Evolutionary conservation across 2,888 invertebrate species (phyloP).

Genomic region (Stenichneumon culpator): DNA sequence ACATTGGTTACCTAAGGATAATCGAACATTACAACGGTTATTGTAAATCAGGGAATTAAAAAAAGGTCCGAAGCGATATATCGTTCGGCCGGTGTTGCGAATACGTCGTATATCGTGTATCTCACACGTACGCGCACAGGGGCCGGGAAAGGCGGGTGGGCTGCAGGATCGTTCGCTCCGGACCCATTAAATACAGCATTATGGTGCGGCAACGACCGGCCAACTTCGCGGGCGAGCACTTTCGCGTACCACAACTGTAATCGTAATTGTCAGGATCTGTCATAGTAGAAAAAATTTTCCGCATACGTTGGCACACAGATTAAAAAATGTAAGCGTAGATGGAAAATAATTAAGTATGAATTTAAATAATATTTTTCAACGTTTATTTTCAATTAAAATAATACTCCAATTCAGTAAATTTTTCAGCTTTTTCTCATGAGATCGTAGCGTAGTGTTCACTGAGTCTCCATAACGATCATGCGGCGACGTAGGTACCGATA

Average conservation of each 20-base stretch:
- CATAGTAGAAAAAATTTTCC: slow-evolving; percentile 67
- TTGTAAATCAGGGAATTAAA: slow-evolving; percentile 84
- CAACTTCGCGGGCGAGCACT: slow-evolving; percentile 71
- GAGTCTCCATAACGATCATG: not conserved
- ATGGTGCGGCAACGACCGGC: slow-evolving; percentile 78
- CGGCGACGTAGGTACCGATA: not conserved
- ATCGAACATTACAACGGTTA: slow-evolving; percentile 80
- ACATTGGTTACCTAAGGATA: slow-evolving; percentile 79
- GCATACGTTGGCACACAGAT: not conserved
- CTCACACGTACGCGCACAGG: slow-evolving; percentile 65
- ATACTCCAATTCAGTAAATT: not conserved
- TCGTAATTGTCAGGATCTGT: slow-evolving; percentile 82
- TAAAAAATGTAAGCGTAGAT: not conserved
- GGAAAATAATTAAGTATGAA: not conserved
- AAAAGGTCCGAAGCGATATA: slow-evolving; percentile 82
- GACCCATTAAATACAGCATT: slow-evolving; percentile 84
- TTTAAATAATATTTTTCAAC: not conserved
- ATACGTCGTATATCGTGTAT: slow-evolving; percentile 80
- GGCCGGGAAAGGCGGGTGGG: slow-evolving; percentile 35
- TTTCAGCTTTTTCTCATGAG: not conserved
- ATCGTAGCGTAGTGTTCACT: not conserved
- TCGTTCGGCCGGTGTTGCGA: slow-evolving; percentile 76
- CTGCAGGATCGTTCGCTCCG: slow-evolving; percentile 65
- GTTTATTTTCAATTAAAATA: not conserved
- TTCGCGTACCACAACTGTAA: slow-evolving; percentile 75